phyloP scores from a whole-genome alignment of 2,113 vertebrate genomes.

The Phrynosoma platyrhinos region DNA sequence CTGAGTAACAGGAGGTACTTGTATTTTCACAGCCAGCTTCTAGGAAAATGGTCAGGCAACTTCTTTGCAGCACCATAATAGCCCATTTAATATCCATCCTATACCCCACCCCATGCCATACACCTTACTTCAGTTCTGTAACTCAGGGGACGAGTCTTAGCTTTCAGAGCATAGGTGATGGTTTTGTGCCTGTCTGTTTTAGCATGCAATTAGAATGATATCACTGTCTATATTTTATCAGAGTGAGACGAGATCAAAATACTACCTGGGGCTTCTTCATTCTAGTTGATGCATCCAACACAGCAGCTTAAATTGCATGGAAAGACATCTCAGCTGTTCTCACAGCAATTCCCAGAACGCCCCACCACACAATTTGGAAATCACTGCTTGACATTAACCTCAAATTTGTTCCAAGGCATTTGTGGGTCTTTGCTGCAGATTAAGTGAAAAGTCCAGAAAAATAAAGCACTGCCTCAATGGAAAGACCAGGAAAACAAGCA shows the following conservation, averaged over 20 bases:
- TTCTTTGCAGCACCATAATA: no score
- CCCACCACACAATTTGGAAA: not conserved
- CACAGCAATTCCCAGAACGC: not conserved
- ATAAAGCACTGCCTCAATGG: not conserved
- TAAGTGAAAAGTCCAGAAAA: not conserved
- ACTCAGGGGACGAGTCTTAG: no score
- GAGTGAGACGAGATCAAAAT: no score
- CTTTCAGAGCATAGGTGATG: no score
- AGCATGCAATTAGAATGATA: no score
- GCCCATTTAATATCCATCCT: no score
- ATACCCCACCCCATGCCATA: no score
- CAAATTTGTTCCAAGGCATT: not conserved
- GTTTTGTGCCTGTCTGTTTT: no score
- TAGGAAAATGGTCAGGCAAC: not conserved
- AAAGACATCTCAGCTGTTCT: not conserved
- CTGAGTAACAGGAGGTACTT: not conserved
- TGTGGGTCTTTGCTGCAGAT: conserved; percentile 17
- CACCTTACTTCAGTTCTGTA: no score
- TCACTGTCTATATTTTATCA: no score
- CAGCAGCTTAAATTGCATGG: not conserved
- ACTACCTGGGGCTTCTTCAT: no score
- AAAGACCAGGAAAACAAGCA: not conserved
- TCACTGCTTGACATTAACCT: not conserved
- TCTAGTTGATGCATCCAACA: not conserved
- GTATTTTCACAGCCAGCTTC: not conserved